Conservation (phyloP, 30 jellyfish, hydroid and myxozoan species). For the Chrysaora quinquecirrha region DNA sequence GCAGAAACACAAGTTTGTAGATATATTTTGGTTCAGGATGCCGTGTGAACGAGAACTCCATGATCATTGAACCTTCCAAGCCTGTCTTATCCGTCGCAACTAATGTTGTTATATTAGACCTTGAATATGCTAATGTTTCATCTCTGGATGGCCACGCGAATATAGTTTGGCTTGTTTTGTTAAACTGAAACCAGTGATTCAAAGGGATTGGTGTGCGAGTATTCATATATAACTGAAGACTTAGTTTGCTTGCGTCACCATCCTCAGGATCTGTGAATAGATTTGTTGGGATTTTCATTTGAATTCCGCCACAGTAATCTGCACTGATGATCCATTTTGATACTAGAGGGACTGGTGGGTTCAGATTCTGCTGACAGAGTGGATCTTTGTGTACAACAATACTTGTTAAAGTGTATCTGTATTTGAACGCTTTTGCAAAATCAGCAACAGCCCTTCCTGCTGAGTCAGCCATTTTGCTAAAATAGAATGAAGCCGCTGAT, state of each 20-base stretch:
- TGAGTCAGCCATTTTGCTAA: constrained; percentile 9
- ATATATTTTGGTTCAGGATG: constrained; percentile 64
- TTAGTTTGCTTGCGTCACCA: constrained; percentile 81
- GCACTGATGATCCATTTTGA: constrained; percentile 61
- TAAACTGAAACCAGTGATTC: constrained; percentile 76
- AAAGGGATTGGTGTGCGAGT: constrained; percentile 20
- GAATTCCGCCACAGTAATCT: constrained; percentile 83
- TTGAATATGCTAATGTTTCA: constrained; percentile 5
- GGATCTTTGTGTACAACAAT: constrained; percentile 30
- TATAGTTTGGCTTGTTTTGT: constrained; percentile 48
- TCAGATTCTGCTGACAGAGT: constrained; percentile 59
- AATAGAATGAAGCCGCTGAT: constrained; percentile 52
- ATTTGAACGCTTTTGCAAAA: constrained; percentile 24
- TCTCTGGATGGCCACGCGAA: constrained; percentile 68
- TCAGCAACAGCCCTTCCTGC: constrained; percentile 43
- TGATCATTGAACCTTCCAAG: constrained; percentile 38
- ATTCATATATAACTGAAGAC: constrained; percentile 25
- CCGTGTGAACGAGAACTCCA: constrained; percentile 38
- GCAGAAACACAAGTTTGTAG: constrained; percentile 29
- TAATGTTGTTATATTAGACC: not conserved
- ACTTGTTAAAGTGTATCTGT: constrained; percentile 40
- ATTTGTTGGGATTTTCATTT: constrained; percentile 53
- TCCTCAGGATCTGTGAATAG: constrained; percentile 89
- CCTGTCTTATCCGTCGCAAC: constrained; percentile 87
- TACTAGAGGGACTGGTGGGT: constrained; percentile 76